Conservation (phyloP, 2,797 vertebrate species). For the Mycteria americana region DNA sequence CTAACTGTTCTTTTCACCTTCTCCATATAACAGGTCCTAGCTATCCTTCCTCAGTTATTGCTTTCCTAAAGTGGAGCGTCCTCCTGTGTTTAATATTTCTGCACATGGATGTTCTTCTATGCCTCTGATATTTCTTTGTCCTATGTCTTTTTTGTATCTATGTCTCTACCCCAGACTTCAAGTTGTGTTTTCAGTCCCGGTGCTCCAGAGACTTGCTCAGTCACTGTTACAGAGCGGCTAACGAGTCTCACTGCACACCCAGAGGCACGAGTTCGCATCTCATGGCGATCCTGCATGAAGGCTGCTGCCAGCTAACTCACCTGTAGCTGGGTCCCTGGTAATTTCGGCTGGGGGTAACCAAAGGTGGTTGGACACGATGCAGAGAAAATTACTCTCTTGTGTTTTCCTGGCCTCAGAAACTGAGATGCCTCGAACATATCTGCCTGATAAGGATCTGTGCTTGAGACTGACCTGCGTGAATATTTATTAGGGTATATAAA, state of each 20-base stretch:
- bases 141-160: not conserved
- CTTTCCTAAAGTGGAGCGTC: not conserved
- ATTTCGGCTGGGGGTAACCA: not conserved
- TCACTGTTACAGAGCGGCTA: not conserved
- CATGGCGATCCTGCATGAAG: rapidly evolving
- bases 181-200: not conserved
- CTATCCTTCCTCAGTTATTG: not conserved
- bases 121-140: not conserved
- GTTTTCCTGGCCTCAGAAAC: not conserved
- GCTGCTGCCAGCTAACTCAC: not conserved
- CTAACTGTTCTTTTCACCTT: not conserved
- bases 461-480: not conserved
- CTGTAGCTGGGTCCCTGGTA: not conserved
- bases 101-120: not conserved
- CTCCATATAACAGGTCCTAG: not conserved
- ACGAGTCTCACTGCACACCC: not conserved
- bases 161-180: not conserved
- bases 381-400: not conserved
- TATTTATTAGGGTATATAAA: not conserved
- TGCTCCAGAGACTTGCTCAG: not conserved
- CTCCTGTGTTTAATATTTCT: not conserved
- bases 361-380: not conserved
- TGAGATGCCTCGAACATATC: not conserved
- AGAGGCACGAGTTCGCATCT: not conserved
- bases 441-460: not conserved